Percentiles rank a stretch among this genome's conserved stretches.
Conservation (phyloP, 2,888 invertebrate species). For the Autographa gamma region DNA sequence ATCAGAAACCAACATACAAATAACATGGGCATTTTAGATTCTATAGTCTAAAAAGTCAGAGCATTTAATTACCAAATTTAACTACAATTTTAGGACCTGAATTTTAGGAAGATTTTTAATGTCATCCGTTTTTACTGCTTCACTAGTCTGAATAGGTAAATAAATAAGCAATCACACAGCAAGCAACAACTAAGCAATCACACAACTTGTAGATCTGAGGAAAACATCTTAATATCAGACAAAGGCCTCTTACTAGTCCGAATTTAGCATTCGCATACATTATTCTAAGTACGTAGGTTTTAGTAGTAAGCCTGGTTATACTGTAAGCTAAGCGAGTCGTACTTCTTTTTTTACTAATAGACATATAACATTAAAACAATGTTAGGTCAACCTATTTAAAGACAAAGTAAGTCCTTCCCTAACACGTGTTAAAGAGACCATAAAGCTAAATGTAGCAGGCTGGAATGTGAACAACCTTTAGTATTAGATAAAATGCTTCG, state of each 20-base stretch:
- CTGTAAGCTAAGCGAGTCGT: slow-evolving; percentile 12
- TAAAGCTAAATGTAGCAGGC: background rate
- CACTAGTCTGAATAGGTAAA: background rate
- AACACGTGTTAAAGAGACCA: slow-evolving; percentile 3
- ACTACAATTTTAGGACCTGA: background rate
- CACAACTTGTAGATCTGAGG: slow-evolving; percentile 9
- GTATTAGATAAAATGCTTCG: background rate
- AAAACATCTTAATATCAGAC: slow-evolving; percentile 8
- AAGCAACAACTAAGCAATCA: too few relatives aligned
- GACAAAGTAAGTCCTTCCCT: slow-evolving; percentile 1
- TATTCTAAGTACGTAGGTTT: slow-evolving; percentile 17
- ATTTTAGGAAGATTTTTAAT: background rate
- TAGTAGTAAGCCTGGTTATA: slow-evolving; percentile 5
- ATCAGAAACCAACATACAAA: slow-evolving; percentile 48
- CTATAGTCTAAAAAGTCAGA: background rate
- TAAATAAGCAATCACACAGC: background rate
- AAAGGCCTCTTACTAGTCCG: slow-evolving; percentile 16
- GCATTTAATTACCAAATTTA: too few relatives aligned
- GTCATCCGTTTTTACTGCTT: background rate
- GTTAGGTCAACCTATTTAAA: background rate
- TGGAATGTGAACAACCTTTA: background rate
- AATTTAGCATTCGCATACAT: slow-evolving; percentile 2
- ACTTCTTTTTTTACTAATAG: background rate
- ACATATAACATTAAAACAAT: background rate
- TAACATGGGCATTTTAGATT: background rate